Evolutionary conservation across 2,113 vertebrate species (phyloP).

Genomic region (Micronycteris hirsuta): DNA sequence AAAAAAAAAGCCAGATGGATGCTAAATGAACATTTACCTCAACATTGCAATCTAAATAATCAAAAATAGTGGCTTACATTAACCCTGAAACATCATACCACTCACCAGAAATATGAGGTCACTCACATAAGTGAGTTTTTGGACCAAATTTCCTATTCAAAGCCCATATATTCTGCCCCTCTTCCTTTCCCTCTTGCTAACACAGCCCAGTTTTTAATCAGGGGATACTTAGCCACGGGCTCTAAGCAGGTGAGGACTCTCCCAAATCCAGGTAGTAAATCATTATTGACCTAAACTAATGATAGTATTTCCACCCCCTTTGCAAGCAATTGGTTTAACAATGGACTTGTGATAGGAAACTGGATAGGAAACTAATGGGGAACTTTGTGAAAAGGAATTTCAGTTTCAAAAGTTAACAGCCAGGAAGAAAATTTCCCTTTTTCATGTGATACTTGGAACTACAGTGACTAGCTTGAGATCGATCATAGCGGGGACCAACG

Average conservation of each 20-base stretch:
- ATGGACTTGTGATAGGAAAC: neutral
- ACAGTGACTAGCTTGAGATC: neutral
- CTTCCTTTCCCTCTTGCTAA: neutral
- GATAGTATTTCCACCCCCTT: neutral
- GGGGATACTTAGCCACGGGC: neutral
- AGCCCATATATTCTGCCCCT: neutral
- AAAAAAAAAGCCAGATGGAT: neutral
- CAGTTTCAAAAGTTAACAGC: neutral
- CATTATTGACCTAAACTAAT: neutral
- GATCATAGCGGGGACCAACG: neutral
- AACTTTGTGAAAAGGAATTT: neutral
- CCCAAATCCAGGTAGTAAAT: neutral
- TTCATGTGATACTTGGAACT: neutral
- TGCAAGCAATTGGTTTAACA: neutral
- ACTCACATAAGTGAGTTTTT: neutral
- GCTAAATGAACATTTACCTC: neutral
- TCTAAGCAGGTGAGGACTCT: neutral
- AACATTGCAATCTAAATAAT: neutral
- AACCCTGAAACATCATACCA: neutral
- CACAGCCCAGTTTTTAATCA: neutral
- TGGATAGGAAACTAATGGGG: neutral
- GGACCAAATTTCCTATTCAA: neutral
- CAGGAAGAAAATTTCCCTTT: neutral
- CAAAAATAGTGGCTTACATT: neutral
- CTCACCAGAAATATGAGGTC: neutral